phyloP scores from a whole-genome alignment of 37 sponge, comb jelly and placozoan species.

The Cladorhizidae sp. region DNA sequence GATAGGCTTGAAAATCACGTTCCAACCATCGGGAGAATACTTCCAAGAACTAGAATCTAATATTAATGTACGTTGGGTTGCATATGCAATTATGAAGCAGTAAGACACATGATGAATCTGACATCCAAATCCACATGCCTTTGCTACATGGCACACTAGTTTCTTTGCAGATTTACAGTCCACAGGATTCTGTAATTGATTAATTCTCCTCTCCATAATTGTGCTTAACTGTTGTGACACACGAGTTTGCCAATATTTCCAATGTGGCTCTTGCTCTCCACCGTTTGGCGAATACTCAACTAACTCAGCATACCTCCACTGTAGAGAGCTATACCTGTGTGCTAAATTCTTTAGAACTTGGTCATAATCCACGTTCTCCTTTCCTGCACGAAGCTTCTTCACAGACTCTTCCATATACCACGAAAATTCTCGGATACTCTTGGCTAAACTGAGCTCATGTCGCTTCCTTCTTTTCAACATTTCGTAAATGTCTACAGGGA shows the following conservation, averaged over 20 bases:
- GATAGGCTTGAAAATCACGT: constrained; percentile 53
- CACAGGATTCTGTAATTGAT: constrained; percentile 60
- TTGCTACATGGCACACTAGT: constrained; percentile 65
- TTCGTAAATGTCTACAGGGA: constrained; percentile 14
- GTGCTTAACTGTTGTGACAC: neutral
- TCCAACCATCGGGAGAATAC: constrained; percentile 64
- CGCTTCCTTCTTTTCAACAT: constrained; percentile 11
- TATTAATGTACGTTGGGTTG: constrained; percentile 62
- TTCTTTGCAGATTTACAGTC: constrained; percentile 56
- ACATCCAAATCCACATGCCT: constrained; percentile 87
- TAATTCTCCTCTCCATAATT: constrained; percentile 41
- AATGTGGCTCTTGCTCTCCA: constrained; percentile 11
- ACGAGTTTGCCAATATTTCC: constrained; percentile 36
- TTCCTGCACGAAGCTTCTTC: neutral
- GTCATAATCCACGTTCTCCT: neutral
- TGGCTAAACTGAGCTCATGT: constrained; percentile 26
- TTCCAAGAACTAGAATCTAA: constrained; percentile 56
- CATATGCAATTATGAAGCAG: constrained; percentile 82
- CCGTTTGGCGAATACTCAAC: neutral
- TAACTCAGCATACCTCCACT: neutral
- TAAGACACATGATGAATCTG: constrained; percentile 81
- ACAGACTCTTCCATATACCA: constrained; percentile 46
- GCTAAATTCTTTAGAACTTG: neutral
- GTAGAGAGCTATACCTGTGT: constrained; percentile 25
- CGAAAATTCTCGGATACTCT: constrained; percentile 64